Base-by-base conservation (phyloP, 2,113 vertebrate genomes). In the Zosterops borbonicus region DNA sequence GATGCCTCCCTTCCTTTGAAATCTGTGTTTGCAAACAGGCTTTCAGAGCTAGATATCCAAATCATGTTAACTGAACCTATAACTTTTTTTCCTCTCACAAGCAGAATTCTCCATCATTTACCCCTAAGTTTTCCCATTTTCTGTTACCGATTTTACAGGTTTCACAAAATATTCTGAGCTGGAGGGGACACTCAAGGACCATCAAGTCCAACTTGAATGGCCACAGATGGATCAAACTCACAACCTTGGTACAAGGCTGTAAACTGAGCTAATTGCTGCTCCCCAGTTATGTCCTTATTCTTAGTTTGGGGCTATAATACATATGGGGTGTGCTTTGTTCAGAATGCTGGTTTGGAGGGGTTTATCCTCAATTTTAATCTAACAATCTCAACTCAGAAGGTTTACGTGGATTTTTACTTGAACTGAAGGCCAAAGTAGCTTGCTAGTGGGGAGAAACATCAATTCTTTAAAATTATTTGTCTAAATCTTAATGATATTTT, bases 181-280 rank as follows among this genome's bases (percentile, higher is more conserved):
- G 14, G 27, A 77, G 27, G 33, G 22, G 22, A 14, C 18, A 11
- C 18, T 37, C 37, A 33, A 37, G 22, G 53, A 44, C 33, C 35
- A 65, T 5, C 27, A 77, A 9, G 39, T 12, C 31, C 31, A 44
- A 12, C 37, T 37, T 0, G 0, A 68, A 27, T 5, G 4, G 17
- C 33, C 1, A 0, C 1, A 25, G 9, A 25, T 1, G 1, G 21
- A 52, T 27, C 21, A 77, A 44, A 37, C 11, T 44, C 25, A 13
- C 29, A 42, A 1, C 52, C 17, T 9, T 31, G 42, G 35, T 17
- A 35, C 16, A 25, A 42, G 21, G 31, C 27, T 77, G 18, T 37
- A 27, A 31, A 0, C 27, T 37, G 53, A 52, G 53, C 17, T 22
- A 37, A 37, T 22, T 69, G 17, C 25, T 74, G 9, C 22, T 85